Percentiles rank a stretch among this genome's conserved stretches.
Conservation (phyloP, 2,888 invertebrate genomes). For the Drosophila acutilabella region DNA sequence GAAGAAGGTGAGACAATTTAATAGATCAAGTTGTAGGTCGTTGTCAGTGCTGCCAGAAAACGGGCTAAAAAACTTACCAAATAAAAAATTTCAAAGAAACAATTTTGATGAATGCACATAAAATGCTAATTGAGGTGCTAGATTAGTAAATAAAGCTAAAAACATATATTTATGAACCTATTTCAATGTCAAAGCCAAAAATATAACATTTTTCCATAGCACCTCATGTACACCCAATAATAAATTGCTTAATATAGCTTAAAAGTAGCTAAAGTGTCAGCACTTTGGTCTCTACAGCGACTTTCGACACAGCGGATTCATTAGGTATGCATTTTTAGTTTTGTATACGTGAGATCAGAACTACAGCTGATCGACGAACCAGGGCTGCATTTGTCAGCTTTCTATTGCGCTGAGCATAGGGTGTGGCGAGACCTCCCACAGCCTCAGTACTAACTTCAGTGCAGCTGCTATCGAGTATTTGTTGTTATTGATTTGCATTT, state of each 20-base stretch:
- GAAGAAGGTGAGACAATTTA: slow-evolving; percentile 12
- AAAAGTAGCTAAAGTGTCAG: background rate
- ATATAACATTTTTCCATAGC: no score
- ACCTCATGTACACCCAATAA: background rate
- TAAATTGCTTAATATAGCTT: background rate
- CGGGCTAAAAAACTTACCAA: background rate
- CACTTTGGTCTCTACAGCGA: background rate
- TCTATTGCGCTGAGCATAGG: slow-evolving; percentile 20
- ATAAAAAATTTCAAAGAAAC: no score
- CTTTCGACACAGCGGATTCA: background rate
- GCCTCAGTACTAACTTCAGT: slow-evolving; percentile 15
- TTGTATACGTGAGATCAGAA: slow-evolving; percentile 1
- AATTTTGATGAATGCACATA: no score
- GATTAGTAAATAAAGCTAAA: no score
- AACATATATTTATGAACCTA: no score
- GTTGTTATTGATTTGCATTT: slow-evolving; percentile 14
- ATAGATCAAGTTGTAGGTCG: background rate
- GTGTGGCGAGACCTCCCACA: slow-evolving; percentile 34
- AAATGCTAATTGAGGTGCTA: no score
- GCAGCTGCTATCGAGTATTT: slow-evolving; percentile 13
- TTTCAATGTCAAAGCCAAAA: no score
- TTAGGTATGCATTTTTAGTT: slow-evolving; percentile 3
- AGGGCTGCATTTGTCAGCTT: slow-evolving; percentile 39
- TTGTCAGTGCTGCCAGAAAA: background rate
- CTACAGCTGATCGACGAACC: slow-evolving; percentile 40